Evolutionary conservation across 2,113 vertebrate genomes (phyloP).

Genomic region (Zosterops hypoxanthus): DNA sequence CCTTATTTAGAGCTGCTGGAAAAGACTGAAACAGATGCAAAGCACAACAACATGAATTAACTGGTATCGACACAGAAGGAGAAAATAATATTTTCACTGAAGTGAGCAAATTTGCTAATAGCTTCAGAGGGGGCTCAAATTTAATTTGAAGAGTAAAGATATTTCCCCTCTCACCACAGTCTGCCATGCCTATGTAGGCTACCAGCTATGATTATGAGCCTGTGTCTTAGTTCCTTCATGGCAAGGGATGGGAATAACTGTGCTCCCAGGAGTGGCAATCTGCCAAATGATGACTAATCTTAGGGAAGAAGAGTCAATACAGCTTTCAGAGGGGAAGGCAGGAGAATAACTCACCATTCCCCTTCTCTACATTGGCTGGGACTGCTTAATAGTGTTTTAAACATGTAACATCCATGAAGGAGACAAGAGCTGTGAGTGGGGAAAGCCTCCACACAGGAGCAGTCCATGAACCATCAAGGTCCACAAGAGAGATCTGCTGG

Average conservation of each 20-base stretch:
- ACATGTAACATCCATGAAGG: not conserved
- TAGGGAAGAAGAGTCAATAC: not conserved
- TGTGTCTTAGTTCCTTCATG: not conserved
- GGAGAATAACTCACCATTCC: not conserved
- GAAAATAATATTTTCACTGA: not conserved
- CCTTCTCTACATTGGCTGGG: not conserved
- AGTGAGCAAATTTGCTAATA: not conserved
- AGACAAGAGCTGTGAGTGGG: not conserved
- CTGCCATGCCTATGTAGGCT: not conserved
- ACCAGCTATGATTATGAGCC: not conserved
- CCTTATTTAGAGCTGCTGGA: not conserved
- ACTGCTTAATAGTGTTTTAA: not conserved
- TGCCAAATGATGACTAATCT: not conserved
- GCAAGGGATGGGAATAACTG: not conserved
- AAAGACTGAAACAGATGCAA: not conserved
- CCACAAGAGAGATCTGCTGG: not conserved
- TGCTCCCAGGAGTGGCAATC: not conserved
- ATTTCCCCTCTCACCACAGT: not conserved
- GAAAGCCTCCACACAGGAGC: not conserved
- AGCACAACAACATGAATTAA: not conserved
- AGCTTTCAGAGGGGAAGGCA: not conserved
- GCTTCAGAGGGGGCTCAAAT: not conserved
- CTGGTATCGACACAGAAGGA: not conserved
- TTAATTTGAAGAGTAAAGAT: not conserved
- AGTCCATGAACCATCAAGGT: not conserved